phyloP scores from a whole-genome alignment of 2,113 vertebrate species.

The Malaclemys terrapin region DNA sequence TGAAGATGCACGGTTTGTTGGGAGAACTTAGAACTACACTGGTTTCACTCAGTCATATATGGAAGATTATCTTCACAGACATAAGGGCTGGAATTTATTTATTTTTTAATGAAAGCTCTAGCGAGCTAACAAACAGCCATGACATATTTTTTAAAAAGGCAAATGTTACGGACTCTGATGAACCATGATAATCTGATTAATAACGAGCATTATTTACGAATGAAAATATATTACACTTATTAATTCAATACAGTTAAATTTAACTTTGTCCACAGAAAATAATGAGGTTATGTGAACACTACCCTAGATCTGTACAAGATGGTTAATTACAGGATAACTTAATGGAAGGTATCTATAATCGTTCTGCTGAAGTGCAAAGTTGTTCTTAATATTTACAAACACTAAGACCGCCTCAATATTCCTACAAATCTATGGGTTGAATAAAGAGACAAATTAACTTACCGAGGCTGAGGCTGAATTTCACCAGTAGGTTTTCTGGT shows the following conservation, averaged over 20 bases:
- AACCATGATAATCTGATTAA: background rate
- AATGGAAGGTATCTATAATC: background rate
- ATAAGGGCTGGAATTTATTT: background rate
- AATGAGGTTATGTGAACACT: background rate
- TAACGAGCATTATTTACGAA: background rate
- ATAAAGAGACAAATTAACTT: background rate
- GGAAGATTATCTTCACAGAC: background rate
- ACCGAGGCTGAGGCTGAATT: background rate
- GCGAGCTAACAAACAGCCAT: background rate
- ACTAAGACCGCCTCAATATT: background rate
- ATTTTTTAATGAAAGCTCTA: background rate
- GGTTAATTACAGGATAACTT: background rate
- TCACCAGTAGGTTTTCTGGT: background rate
- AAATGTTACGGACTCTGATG: background rate
- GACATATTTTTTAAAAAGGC: background rate
- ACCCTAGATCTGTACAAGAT: background rate
- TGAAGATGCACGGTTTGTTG: background rate
- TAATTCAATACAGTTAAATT: background rate
- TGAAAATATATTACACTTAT: background rate
- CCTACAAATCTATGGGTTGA: background rate
- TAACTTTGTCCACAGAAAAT: background rate
- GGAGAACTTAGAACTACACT: background rate
- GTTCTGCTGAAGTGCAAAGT: background rate
- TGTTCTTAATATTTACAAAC: background rate
- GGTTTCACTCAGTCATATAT: background rate